Conservation (phyloP, 1,140 invertebrate genomes). For the Magallana angulata region DNA sequence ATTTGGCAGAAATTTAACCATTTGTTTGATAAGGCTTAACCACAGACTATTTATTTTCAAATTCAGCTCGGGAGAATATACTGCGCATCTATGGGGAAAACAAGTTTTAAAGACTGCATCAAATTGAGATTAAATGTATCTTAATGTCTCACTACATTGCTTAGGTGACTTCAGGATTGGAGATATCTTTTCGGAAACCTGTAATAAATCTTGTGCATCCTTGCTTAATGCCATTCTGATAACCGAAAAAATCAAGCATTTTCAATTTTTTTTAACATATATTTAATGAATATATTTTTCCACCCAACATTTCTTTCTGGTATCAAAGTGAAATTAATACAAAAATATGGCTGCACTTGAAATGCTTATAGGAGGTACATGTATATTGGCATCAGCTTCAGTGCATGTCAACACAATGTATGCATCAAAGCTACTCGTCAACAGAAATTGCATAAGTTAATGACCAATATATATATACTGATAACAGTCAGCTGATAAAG, state of each 20-base stretch:
- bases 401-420: not conserved
- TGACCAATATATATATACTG: not conserved
- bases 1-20: constrained; percentile 11
- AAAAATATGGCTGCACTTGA: not conserved
- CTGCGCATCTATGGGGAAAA: too few species aligned
- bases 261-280: not conserved
- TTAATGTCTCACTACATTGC: not conserved
- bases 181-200: too few species aligned
- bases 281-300: not conserved
- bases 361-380: too few species aligned
- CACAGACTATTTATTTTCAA: not conserved
- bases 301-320: not conserved
- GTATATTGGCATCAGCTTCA: too few species aligned
- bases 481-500: not conserved
- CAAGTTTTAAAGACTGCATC: too few species aligned
- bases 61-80: not conserved
- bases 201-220: not conserved
- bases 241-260: not conserved
- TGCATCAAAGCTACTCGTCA: not conserved
- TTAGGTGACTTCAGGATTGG: too few species aligned
- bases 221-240: not conserved
- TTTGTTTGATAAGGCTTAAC: constrained; percentile 25
- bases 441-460: not conserved
- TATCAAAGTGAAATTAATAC: not conserved
- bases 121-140: not conserved